Conservation (phyloP, 92 coral and sea anemone genomes). For the Montipora capitata region DNA sequence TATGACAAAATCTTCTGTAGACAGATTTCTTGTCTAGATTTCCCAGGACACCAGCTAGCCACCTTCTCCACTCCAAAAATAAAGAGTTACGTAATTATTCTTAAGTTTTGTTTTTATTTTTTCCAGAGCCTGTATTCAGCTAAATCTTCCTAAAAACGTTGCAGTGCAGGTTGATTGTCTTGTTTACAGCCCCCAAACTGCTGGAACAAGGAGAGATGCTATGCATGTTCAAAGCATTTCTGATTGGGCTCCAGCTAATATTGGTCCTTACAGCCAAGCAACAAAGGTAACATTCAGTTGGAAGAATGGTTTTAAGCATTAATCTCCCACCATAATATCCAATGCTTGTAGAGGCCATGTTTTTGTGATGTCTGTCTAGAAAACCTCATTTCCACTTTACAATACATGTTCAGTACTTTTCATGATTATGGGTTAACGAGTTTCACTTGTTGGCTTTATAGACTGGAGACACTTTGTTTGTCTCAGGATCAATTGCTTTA, state of each 20-base stretch:
- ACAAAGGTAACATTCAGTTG: conserved; percentile 70
- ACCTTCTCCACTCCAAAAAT: too few species aligned
- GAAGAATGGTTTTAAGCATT: too few species aligned
- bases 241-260: conserved; percentile 96
- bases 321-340: not conserved
- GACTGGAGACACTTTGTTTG: conserved; percentile 70
- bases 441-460: conserved; percentile 8
- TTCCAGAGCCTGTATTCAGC: conserved; percentile 86
- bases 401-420: not conserved
- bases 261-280: conserved; percentile 97
- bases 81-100: not conserved
- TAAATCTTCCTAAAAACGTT: conserved; percentile 74
- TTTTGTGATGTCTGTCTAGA: too few species aligned
- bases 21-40: too few species aligned
- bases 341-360: too few species aligned
- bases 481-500: conserved; percentile 91
- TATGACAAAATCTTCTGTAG: too few species aligned
- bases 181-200: conserved; percentile 27
- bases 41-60: too few species aligned
- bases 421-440: not conserved
- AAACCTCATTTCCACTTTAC: not conserved
- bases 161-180: conserved; percentile 86
- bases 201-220: conserved; percentile 67
- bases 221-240: conserved; percentile 98
- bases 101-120: too few species aligned